Conservation (phyloP, 2,797 vertebrate species). For the Falco peregrinus region DNA sequence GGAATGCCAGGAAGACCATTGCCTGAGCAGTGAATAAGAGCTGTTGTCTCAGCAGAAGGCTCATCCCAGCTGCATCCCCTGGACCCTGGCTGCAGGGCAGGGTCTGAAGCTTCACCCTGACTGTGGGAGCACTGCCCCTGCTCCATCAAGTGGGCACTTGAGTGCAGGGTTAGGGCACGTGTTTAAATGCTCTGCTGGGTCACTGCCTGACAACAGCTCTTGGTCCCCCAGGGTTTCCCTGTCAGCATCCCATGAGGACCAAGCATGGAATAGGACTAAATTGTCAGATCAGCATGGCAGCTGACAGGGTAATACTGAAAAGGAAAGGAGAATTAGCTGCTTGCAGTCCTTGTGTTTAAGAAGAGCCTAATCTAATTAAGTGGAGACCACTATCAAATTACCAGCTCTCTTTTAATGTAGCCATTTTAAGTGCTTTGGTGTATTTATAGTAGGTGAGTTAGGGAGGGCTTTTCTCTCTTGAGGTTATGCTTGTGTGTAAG, state of each 20-base stretch:
- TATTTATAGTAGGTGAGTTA: slow-evolving; percentile 46
- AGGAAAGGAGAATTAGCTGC: slow-evolving; percentile 23
- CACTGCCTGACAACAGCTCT: background rate
- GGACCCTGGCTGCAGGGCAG: background rate
- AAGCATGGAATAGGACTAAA: background rate
- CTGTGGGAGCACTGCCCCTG: background rate
- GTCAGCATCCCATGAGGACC: background rate
- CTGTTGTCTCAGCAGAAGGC: background rate
- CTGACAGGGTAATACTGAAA: background rate
- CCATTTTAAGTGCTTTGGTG: slow-evolving; percentile 40
- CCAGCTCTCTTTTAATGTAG: slow-evolving; percentile 29
- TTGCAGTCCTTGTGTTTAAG: slow-evolving; percentile 31
- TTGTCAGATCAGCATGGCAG: background rate
- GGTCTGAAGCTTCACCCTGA: background rate
- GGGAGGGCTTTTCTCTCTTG: slow-evolving; percentile 21
- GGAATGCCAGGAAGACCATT: background rate
- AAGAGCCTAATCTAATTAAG: slow-evolving; percentile 62
- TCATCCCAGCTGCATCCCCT: background rate
- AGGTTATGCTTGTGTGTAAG: background rate
- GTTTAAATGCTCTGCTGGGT: background rate
- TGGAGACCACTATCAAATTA: slow-evolving; percentile 61
- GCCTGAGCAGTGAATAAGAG: background rate
- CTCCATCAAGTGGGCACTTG: background rate
- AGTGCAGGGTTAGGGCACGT: background rate
- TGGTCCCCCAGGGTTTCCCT: background rate